Evolutionary conservation across 2,113 vertebrate genomes (phyloP).

Genomic region (Orthonyx spaldingii): DNA sequence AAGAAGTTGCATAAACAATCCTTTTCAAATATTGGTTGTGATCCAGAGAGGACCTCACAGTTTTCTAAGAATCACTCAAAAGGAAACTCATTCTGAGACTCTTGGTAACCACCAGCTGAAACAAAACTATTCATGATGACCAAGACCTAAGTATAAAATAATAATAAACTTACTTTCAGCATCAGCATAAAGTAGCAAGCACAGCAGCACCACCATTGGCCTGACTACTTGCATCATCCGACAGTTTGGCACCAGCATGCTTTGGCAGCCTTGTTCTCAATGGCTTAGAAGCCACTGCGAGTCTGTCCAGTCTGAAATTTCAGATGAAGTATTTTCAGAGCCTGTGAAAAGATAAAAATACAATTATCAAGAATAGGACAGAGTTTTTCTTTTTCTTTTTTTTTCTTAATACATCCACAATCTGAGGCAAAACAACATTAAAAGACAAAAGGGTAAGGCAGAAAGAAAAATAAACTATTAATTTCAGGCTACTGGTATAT

Average conservation of each 20-base stretch:
- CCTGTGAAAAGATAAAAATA: constrained; percentile 72
- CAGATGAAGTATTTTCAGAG: constrained; percentile 90
- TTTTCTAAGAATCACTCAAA: constrained; percentile 54
- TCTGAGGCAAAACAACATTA: background rate
- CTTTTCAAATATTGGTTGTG: constrained; percentile 31
- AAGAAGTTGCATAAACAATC: constrained; percentile 50
- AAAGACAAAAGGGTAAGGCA: background rate
- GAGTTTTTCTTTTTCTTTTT: background rate
- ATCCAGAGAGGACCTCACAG: constrained; percentile 25
- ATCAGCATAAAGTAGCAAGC: constrained; percentile 80
- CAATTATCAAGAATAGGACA: background rate
- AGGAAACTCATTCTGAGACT: constrained; percentile 34
- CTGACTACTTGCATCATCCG: constrained; percentile 84
- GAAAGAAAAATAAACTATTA: background rate
- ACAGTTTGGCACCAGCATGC: constrained; percentile 86
- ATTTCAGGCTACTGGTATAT: background rate
- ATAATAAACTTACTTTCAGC: constrained; percentile 87
- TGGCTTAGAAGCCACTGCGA: constrained; percentile 81
- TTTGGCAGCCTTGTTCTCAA: constrained; percentile 82
- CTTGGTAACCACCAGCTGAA: constrained; percentile 41
- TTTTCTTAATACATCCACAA: background rate
- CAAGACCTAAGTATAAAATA: background rate
- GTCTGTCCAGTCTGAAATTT: constrained; percentile 82
- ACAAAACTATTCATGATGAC: constrained; percentile 32
- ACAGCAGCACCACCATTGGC: constrained; percentile 82